Base-by-base conservation (phyloP, 2,888 invertebrate species). In the Cheilosia vulpina region DNA sequence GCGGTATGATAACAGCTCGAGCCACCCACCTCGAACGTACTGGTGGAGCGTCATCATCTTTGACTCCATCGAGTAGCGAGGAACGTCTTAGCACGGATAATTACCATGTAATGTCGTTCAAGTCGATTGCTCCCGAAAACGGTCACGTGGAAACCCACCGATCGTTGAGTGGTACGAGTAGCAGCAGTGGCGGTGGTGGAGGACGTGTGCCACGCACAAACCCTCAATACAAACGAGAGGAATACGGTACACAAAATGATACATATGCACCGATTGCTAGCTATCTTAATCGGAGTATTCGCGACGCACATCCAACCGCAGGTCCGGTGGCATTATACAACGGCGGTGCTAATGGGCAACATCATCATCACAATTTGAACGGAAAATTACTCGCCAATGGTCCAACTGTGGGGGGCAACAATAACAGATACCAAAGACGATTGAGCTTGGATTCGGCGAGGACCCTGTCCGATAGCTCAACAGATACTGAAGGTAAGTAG, bases 371-470 rank as follows among this genome's bases (percentile, higher is more conserved):
- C 72, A 72, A 77, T 68, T 41, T 71, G 17, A 87, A 83, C 45
- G 66, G 66, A 2, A 87, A 87, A 55, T 3, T 75, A 6, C 24
- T 57, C 34, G 34, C 69, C 27, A 76, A 68, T 71, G 68, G 57
- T 11, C 60, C 77, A 31, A 53, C 55, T 69, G 57, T 41, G 13
- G 55, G 72, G 3, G 68, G 66, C 31, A 58, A 71, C 87, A 87
- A 88, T 87, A 87, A 90, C 50, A 89, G 91, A 75, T 88, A 90
- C 88, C 92, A 92, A 88, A 93, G 96, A 79, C 93, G 96, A 52
- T 93, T 96, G 81, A 96, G 96, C 62, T 90, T 96, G 62, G 96
- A 96, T 90, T 96, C 96, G 2, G 95, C 95, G 43, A 93, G 95
- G 41, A 95, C 95, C 81, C 92, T 96, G 57, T 95, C 95, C 0